Base-by-base conservation (phyloP, 2,797 vertebrate genomes). In the Distichodus sexfasciatus region DNA sequence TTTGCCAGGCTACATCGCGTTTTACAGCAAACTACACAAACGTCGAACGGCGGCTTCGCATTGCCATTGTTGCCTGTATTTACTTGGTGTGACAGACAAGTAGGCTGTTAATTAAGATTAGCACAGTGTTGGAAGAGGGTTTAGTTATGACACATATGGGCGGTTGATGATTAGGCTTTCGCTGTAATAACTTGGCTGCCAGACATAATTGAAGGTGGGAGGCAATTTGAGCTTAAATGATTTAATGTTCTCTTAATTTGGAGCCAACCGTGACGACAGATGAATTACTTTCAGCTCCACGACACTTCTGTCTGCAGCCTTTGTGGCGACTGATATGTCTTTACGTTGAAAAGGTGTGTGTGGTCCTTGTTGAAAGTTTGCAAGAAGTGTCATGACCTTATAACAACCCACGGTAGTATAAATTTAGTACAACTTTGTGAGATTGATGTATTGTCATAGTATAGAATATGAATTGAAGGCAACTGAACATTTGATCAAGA, bases 151-250 rank as follows among this genome's bases (percentile, higher is more conserved):
- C 35, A 46, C 43, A 51, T 57, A 19, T 57, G 48, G 61, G 19
- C 57, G 1, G 9, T 31, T 62, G 48, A 24, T 75, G 62, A 75
- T 75, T 66, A 75, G 65, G 53, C 24, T 53, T 66, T n/a, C n/a
- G 31, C 29, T 54, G 54, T 66, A 66, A 71, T 47, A 55, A 51
- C 35, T 46, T 44, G 29, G n/a, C 47, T 38, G 51, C n/a, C 55
- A 21, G 44, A 43, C 23, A 46, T 33, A 59, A 55, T 66, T 57
- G 53, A 12, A 54, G 14, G 46, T 55, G 67, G n/a, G 51, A 29
- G 14, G 46, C 38, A 66, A 54, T 46, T 48, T 50, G 59, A 53
- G 47, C 41, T 59, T 35, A 61, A 66, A 66, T 66, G 57, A 68
- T 59, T 51, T 61, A 57, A 47, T 61, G 40, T 51, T 43, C 35